These are phyloP conservation scores for Parapristionchus giblindavisi DNA, from an alignment of 2,888 invertebrate genomes.

Conservation along the genomic window DNA sequence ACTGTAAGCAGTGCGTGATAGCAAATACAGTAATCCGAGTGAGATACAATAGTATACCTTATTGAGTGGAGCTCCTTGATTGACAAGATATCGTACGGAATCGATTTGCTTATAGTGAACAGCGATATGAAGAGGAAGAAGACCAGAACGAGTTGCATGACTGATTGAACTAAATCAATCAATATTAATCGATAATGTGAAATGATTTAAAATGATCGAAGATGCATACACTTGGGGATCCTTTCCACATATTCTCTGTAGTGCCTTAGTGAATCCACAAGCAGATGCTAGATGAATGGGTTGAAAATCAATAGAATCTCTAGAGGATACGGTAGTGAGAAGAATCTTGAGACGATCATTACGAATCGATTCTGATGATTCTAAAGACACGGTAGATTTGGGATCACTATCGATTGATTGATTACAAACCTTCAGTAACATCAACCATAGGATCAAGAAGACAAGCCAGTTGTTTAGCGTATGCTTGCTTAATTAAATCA, in stretches of 20 bases:
- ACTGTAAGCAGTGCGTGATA: not conserved
- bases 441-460: slow-evolving; percentile 35
- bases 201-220: not conserved
- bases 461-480: slow-evolving; percentile 14
- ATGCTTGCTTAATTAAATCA: slow-evolving; percentile 1
- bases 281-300: slow-evolving; percentile 34
- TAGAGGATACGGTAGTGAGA: slow-evolving; percentile 25
- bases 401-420: not conserved
- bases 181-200: too few relatives aligned
- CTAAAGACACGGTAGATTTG: too few relatives aligned
- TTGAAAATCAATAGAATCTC: slow-evolving; percentile 17
- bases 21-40: not conserved
- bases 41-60: slow-evolving; percentile 10
- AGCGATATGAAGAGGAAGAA: slow-evolving; percentile 31
- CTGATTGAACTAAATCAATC: slow-evolving; percentile 21
- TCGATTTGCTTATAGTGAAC: slow-evolving; percentile 15
- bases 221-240: slow-evolving; percentile 33
- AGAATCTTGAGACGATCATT: slow-evolving; percentile 28
- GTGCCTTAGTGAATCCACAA: slow-evolving; percentile 31
- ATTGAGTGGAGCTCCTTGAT: slow-evolving; percentile 28
- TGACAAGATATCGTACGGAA: slow-evolving; percentile 20
- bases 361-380: slow-evolving; percentile 28
- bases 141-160: slow-evolving; percentile 19
- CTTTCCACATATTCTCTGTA: slow-evolving; percentile 4
- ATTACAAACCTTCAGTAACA: slow-evolving; percentile 14